Evolutionary conservation across 2,797 vertebrate species (phyloP).

Genomic region (Coregonus ussuriensis): DNA sequence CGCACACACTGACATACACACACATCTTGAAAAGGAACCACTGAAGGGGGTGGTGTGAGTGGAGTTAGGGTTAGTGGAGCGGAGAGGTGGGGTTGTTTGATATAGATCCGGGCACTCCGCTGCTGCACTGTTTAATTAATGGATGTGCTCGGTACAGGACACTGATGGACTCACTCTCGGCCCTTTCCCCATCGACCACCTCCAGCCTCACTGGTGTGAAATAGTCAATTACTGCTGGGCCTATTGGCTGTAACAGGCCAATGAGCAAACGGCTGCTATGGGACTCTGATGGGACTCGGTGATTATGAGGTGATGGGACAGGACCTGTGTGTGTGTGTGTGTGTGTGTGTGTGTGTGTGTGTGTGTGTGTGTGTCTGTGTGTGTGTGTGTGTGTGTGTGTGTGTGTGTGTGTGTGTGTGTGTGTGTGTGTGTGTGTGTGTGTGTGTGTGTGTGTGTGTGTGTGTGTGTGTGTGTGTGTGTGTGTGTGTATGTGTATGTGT

Average conservation of each 20-base stretch:
- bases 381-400: neutral
- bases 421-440: neutral
- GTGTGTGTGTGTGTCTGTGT: neutral
- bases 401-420: slow-evolving; percentile 11
- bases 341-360: neutral
- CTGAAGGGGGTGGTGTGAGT: neutral
- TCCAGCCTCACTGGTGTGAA: slow-evolving; percentile 86
- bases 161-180: slow-evolving; percentile 77
- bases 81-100: slow-evolving; percentile 17
- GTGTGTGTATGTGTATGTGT: neutral
- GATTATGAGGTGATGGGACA: slow-evolving; percentile 54
- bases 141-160: slow-evolving; percentile 71
- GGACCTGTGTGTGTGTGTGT: neutral
- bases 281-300: slow-evolving; percentile 57
- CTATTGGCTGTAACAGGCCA: slow-evolving; percentile 85
- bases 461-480: neutral
- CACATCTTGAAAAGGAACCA: neutral
- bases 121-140: slow-evolving; percentile 83
- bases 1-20: neutral
- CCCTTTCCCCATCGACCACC: slow-evolving; percentile 83
- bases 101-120: slow-evolving; percentile 69
- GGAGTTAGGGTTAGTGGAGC: too few relatives aligned
- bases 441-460: neutral
- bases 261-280: slow-evolving; percentile 85
- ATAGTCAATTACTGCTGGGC: slow-evolving; percentile 87